These are phyloP conservation scores for Protobothrops flavoviridis DNA, from an alignment of 2,113 vertebrate species.

Conservation along the genomic window DNA sequence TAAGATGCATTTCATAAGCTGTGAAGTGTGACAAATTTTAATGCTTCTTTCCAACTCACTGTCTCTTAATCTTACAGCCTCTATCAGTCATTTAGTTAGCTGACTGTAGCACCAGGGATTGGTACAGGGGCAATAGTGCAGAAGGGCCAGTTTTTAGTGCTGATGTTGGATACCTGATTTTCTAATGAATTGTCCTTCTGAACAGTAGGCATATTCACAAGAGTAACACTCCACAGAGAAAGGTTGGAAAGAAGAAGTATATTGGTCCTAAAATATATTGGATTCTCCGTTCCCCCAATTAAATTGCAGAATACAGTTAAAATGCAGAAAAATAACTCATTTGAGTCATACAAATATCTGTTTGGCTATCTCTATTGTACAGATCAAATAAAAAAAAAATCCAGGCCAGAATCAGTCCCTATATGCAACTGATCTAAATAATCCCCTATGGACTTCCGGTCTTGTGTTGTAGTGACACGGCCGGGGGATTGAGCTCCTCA, in stretches of 20 bases:
- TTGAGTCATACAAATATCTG: background rate
- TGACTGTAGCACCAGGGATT: background rate
- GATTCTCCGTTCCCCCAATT: background rate
- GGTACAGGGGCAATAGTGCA: background rate
- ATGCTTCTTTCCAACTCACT: background rate
- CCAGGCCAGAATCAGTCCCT: background rate
- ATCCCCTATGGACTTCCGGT: background rate
- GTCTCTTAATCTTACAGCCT: constrained; percentile 1
- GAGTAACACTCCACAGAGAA: background rate
- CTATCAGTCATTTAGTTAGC: background rate
- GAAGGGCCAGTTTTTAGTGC: background rate
- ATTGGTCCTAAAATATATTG: background rate
- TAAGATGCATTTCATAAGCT: background rate
- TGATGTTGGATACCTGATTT: background rate
- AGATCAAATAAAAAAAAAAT: background rate
- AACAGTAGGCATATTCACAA: background rate
- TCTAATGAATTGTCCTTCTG: background rate
- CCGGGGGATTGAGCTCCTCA: too few relatives aligned
- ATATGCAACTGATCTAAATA: background rate
- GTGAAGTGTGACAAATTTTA: constrained; percentile 23
- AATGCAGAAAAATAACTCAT: background rate
- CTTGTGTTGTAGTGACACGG: too few relatives aligned
- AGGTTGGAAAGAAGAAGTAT: background rate
- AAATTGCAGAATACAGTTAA: background rate
- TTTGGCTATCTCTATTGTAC: background rate